Evolutionary conservation across 2,888 invertebrate species (phyloP), one percentile per base, ranked within the genome.

Genomic region (Cantharis flavilabris): DNA sequence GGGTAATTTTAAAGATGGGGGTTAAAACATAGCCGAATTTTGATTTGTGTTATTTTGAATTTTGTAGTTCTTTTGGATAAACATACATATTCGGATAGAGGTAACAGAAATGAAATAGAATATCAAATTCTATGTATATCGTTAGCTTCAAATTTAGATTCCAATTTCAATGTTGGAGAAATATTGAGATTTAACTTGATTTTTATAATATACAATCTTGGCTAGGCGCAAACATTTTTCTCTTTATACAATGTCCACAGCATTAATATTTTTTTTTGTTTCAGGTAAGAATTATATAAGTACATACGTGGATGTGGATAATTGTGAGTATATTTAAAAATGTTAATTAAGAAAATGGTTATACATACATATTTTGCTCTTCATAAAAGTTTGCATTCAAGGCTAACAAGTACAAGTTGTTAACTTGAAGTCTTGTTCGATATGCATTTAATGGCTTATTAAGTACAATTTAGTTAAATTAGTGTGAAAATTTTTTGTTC

Each of bases 391-490:
- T 49, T 49, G 49, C 49, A 77, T 77, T 79, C 82, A 82, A 82
- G 82, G 82, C 76, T 80, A 73, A 78, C 82, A 63, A 76, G 82
- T 75, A 74, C 75, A 71, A 26, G 70, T 73, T 75, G 30, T 70
- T n/a, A 62, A 76, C 72, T 71, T 73, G 74, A 67, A 72, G 80
- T 80, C 49, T 82, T 82, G 78, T 81, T 83, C 81, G 81, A 82
- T 81, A 81, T 76, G 82, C 78, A 82, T 82, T 83, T 83, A 83
- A 83, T 83, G 81, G 82, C 83, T 83, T 83, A 83, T 83, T 83
- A 83, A 82, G 73, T 80, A 80, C 82, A 83, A 83, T 83, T 83
- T 83, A 80, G 82, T 82, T 83, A 83, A 83, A 83, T 83, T 82
- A 82, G 80, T 81, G 62, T 73, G 81, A 49, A 49, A n/a, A 49